These are phyloP conservation scores for Oryzias sinensis DNA, from an alignment of 2,797 vertebrate species.

Conservation along the genomic window DNA sequence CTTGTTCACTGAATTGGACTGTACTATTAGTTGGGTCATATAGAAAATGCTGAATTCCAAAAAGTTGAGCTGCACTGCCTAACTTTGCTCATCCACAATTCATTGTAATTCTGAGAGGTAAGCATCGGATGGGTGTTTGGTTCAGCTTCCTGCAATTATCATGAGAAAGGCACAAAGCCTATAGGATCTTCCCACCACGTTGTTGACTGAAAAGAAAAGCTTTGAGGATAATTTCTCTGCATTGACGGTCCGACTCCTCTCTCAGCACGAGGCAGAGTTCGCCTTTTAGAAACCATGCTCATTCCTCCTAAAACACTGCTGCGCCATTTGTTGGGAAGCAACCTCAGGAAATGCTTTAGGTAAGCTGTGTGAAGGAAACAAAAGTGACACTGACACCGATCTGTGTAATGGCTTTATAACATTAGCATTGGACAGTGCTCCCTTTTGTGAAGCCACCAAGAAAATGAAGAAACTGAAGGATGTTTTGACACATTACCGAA, in stretches of 20 bases:
- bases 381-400: constrained; percentile 29
- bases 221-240: constrained; percentile 32
- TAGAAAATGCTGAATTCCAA: not conserved
- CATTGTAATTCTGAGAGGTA: constrained; percentile 40
- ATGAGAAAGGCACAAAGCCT: constrained; percentile 60
- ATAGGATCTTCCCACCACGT: constrained; percentile 36
- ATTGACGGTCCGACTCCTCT: constrained; percentile 11
- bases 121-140: constrained; percentile 48
- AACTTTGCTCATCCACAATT: constrained; percentile 14
- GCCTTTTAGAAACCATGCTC: not conserved
- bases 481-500: not conserved
- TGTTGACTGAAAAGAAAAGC: constrained; percentile 17
- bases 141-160: constrained; percentile 48
- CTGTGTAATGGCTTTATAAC: constrained; percentile 18
- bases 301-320: constrained; percentile 8
- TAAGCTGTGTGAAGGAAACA: constrained; percentile 17
- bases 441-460: too few species aligned
- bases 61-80: too few species aligned
- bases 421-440: constrained; percentile 5
- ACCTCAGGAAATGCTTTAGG: not conserved
- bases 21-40: not conserved
- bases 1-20: not conserved
- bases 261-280: not conserved
- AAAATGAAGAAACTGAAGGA: constrained; percentile 3
- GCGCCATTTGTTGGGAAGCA: not conserved